phyloP scores from a whole-genome alignment of 1,140 invertebrate species.

The Papilio aristodemus region DNA sequence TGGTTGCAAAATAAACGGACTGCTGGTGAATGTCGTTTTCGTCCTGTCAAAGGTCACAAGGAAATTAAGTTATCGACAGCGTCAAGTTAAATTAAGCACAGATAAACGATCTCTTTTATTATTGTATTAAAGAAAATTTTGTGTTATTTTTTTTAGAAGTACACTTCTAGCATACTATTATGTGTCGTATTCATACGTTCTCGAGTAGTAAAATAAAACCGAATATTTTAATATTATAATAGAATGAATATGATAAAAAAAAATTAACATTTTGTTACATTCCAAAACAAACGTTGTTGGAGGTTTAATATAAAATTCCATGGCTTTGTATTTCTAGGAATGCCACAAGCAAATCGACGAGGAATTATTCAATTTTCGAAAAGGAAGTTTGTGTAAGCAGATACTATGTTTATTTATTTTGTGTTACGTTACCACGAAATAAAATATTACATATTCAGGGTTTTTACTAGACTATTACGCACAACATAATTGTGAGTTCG shows the following conservation, averaged over 20 bases:
- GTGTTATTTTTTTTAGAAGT: too few species aligned
- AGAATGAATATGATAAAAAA: neutral
- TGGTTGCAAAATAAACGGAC: slow-evolving; percentile 6
- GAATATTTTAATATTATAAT: neutral
- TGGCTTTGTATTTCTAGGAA: neutral
- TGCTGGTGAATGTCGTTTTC: neutral
- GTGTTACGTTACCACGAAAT: neutral
- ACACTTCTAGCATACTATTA: too few species aligned
- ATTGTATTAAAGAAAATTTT: neutral
- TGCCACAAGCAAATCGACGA: neutral
- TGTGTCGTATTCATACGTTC: too few species aligned
- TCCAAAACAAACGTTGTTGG: neutral
- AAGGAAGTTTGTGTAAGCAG: neutral
- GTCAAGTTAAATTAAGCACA: neutral
- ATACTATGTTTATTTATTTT: neutral
- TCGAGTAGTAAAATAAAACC: neutral
- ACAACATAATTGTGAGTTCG: too few species aligned
- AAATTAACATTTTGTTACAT: neutral
- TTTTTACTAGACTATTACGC: too few species aligned
- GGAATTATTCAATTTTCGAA: neutral
- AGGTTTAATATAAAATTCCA: slow-evolving; percentile 2
- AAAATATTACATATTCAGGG: too few species aligned
- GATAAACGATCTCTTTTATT: neutral
- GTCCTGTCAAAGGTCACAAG: neutral
- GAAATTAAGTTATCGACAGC: neutral